A percentile compares a stretch with the other conserved stretches of the same genome.
phyloP scores from a whole-genome alignment of 2,113 vertebrate species.

The Microtus oregoni region DNA sequence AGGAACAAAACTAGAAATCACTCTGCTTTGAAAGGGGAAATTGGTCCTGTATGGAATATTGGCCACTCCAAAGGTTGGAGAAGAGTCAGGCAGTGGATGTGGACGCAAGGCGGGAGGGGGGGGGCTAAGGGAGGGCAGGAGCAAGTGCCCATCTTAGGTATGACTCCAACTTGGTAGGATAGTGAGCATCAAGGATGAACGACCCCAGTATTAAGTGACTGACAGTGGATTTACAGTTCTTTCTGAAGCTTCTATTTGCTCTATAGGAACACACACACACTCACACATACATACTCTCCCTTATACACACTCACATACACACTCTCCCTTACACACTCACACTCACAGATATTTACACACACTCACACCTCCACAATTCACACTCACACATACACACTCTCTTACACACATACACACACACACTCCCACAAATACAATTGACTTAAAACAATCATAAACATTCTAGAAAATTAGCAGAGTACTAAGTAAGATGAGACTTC shows the following conservation, averaged over 20 bases:
- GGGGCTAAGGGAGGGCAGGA: not conserved
- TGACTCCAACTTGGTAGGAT: not conserved
- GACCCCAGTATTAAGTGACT: not conserved
- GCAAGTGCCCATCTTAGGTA: accelerated
- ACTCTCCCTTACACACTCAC: too few relatives aligned
- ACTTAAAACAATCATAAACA: not conserved
- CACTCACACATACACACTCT: not conserved
- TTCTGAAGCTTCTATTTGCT: not conserved
- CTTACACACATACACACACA: not conserved
- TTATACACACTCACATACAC: not conserved
- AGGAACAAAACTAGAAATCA: slow-evolving; percentile 4
- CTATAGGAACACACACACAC: not conserved
- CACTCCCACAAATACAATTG: too few relatives aligned
- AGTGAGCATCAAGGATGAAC: not conserved
- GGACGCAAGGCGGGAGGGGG: not conserved
- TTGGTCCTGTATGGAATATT: not conserved
- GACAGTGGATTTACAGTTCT: not conserved
- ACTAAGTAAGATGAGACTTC: not conserved
- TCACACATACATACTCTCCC: not conserved
- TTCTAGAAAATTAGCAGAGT: not conserved
- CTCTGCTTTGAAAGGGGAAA: slow-evolving; percentile 15
- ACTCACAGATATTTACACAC: not conserved
- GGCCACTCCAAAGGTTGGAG: not conserved
- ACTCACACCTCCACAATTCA: too few relatives aligned
- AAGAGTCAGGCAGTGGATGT: not conserved